Evolutionary conservation across 2,113 vertebrate species (phyloP), one percentile per base, ranked within the genome.

Genomic region (Melanotaenia duboulayi): DNA sequence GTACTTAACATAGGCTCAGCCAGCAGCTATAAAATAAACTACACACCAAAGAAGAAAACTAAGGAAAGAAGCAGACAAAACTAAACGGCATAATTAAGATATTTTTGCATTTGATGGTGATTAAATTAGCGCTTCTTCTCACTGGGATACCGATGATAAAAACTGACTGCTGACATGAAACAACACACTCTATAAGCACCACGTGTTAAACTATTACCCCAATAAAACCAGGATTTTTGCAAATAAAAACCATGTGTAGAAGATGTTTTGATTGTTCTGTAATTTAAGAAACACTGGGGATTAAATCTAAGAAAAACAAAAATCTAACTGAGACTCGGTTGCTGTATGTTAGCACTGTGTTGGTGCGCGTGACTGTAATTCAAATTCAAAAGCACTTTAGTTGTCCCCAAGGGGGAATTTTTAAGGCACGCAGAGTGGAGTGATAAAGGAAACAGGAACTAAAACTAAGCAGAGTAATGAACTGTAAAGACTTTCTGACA

Each of bases 1-100:
- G 67, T 58, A 65, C 80, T 77, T 80, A 84, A 78, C 80, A 90
- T 71, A 83, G 83, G 71, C 73, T 87, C 70, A 73, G 54, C 72
- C 65, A 63, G 78, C 74, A 73, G 74, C 71, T 23, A 56, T 24
- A 2, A 59, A 46, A 50, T 59, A 25, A 80, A 68, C 80, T 52
- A 20, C 72, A 75, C 58, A 56, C 37, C 54, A 74, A 32, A 71
- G 60, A 65, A 37, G 19, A 76, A 61, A 71, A 48, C 11, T 2
- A 46, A 48, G 50, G 71, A 16, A 49, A 37, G 71, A 65, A 17
- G 37, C 13, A 42, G 22, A 66, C n/a, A 3, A 39, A 76, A 67
- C 52, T 32, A 48, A 71, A 73, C 59, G 6, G 51, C 28, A 69
- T 70, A 67, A 78, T 80, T 76, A 51, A 64, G 44, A 32, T 68